Conservation (phyloP, 2,888 invertebrate genomes). For the Nesidiocoris tenuis region DNA sequence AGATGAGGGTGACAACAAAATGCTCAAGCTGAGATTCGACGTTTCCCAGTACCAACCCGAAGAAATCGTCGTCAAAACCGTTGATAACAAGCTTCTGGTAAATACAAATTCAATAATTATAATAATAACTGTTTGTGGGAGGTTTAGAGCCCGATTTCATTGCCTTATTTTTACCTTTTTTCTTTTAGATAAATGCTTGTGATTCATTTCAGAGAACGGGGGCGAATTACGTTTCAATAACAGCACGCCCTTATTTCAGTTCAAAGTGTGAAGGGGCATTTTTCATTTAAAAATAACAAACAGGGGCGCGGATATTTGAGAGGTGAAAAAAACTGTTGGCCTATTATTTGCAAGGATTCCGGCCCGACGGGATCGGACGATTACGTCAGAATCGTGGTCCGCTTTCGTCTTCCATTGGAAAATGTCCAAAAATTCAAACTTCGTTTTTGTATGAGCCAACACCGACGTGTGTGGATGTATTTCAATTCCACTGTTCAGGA, state of each 20-base stretch:
- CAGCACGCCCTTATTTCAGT: not conserved
- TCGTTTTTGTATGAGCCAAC: too few relatives aligned
- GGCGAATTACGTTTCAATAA: too few relatives aligned
- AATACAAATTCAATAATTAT: not conserved
- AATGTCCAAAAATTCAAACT: not conserved
- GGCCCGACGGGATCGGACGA: not conserved
- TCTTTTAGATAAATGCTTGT: too few relatives aligned
- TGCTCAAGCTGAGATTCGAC: conserved; percentile 92
- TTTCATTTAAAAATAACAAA: not conserved
- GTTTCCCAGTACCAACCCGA: conserved; percentile 96
- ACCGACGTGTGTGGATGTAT: too few relatives aligned
- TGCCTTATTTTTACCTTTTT: too few relatives aligned
- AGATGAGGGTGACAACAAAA: conserved; percentile 91
- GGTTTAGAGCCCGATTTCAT: too few relatives aligned
- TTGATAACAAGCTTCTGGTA: conserved; percentile 88
- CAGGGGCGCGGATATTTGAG: not conserved
- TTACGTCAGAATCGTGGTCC: not conserved
- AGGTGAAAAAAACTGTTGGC: not conserved
- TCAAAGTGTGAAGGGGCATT: not conserved
- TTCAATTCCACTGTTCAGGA: too few relatives aligned
- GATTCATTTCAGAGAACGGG: not conserved
- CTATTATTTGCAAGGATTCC: not conserved
- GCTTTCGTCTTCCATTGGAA: not conserved
- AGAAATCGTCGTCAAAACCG: conserved; percentile 97
- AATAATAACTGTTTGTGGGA: too few relatives aligned